Evolutionary conservation across 2,888 invertebrate genomes (phyloP), one percentile per base, ranked within the genome.

Genomic region (Euzetes globulus): DNA sequence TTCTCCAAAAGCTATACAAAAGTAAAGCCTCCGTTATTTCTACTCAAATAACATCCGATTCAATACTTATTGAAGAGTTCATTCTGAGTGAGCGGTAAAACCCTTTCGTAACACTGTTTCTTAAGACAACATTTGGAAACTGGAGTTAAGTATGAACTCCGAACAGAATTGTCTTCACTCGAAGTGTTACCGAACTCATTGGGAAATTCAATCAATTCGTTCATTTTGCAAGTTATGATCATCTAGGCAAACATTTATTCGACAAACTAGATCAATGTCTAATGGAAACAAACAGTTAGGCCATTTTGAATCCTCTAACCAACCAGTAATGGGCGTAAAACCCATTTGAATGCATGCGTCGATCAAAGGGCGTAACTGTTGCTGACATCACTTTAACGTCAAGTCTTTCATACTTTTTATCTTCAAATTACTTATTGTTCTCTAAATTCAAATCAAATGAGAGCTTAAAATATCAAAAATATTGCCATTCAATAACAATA

Each of bases 341-440:
- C 25, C 0, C 45, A 45, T 41, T 25, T 47, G 47, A 70, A 70
- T 70, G 70, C 70, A 70, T 70, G 70, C 70, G 70, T 68, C 68
- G 68, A 68, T 45, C 22, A 68, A 68, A 68, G 68, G 68, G 68
- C 68, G 68, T 68, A 68, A 68, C 68, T 41, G 19, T 33, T 37
- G 27, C 15, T 41, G 37, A 41, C 41, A 68, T 68, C 68, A 45
- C 41, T 41, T 45, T 37, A 58, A 19, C 50, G n/a, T 1, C 19
- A n/a, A 50, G n/a, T n/a, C 50, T n/a, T 47, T 47, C n/a, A n/a
- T 17, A 47, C 47, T 11, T 3, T 47, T 47, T 47, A 33, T 33
- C 33, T 33, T 33, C 33, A 33, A 33, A 33, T 33, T 9, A 33
- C 4, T 33, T 33, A 9, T 33, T 9, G 4, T 33, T 33, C 33